Evolutionary conservation across 1,140 invertebrate species (phyloP), one percentile per base, ranked within the genome.

Genomic region (Lycorma delicatula): DNA sequence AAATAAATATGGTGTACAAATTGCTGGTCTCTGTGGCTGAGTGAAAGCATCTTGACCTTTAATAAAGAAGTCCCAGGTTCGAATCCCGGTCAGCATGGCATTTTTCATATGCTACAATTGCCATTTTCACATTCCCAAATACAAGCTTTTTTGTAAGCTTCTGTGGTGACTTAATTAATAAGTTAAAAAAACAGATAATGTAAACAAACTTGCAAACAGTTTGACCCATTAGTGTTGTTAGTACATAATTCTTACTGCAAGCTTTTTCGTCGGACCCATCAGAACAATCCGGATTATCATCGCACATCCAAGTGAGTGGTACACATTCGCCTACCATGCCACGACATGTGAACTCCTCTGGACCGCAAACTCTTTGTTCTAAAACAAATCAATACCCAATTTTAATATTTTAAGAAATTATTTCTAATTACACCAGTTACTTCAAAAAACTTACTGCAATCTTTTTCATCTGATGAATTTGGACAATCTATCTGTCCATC

Each of bases 201-300:
- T 9, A 34, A 34, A 34, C 7, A n/a, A 34, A 34, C 31, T 7
- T 34, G n/a, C 31, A 34, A 34, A 9, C 31, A 34, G 7, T 9
- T n/a, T 20, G 16, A 54, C n/a, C n/a, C n/a, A n/a, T n/a, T n/a
- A n/a, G n/a, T n/a, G n/a, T n/a, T n/a, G n/a, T n/a, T n/a, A n/a
- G n/a, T n/a, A n/a, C n/a, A n/a, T n/a, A n/a, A n/a, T 28, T 49
- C 88, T 90, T 90, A 92, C 90, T 91, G 83, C 90, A 91, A 74
- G 83, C 80, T 74, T 83, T 80, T 70, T 92, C 90, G 74, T 96
- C 93, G 61, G 89, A 91, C 63, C 83, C 87, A 73, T 93, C 90
- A 53, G 81, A 80, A 77, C 93, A 95, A 77, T 95, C 92, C 27
- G 78, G 71, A 70, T 84, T 86, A 68, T 85, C 84, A 74, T 95